phyloP scores from a whole-genome alignment of 2,888 invertebrate genomes.

The Corbicula japonica region DNA sequence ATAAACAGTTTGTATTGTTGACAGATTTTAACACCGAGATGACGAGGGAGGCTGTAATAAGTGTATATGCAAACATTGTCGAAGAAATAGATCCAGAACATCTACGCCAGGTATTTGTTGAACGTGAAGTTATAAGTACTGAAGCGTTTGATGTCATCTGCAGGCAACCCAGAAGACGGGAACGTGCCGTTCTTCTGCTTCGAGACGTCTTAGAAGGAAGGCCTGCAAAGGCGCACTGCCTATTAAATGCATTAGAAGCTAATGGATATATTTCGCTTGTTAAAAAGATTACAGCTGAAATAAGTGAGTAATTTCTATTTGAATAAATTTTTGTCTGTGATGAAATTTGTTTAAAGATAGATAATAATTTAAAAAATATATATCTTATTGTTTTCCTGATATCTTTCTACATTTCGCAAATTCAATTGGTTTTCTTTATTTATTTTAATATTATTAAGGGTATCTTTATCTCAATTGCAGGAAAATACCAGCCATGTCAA shows the following conservation, averaged over 20 bases:
- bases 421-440: too few species aligned
- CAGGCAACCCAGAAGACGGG: not conserved
- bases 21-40: too few species aligned
- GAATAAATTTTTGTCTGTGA: not conserved
- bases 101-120: conserved; percentile 15
- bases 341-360: too few species aligned
- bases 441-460: too few species aligned
- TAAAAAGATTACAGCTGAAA: not conserved
- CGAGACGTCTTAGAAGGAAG: not conserved
- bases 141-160: conserved; percentile 11
- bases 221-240: not conserved
- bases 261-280: conserved; percentile 5
- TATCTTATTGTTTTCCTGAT: too few species aligned
- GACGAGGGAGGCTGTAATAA: conserved; percentile 11
- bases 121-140: conserved; percentile 5
- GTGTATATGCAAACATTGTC: not conserved
- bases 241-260: conserved; percentile 7
- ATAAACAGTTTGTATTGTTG: too few species aligned
- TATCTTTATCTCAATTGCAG: too few species aligned
- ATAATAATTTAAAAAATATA: too few species aligned
- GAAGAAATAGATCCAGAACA: conserved; percentile 24
- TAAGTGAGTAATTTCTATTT: not conserved
- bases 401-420: too few species aligned
- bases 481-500: too few species aligned
- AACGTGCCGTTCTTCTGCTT: not conserved